These are phyloP conservation scores for Mesembrinibis cayennensis DNA, from an alignment of 2,113 vertebrate species.

Conservation along the genomic window DNA sequence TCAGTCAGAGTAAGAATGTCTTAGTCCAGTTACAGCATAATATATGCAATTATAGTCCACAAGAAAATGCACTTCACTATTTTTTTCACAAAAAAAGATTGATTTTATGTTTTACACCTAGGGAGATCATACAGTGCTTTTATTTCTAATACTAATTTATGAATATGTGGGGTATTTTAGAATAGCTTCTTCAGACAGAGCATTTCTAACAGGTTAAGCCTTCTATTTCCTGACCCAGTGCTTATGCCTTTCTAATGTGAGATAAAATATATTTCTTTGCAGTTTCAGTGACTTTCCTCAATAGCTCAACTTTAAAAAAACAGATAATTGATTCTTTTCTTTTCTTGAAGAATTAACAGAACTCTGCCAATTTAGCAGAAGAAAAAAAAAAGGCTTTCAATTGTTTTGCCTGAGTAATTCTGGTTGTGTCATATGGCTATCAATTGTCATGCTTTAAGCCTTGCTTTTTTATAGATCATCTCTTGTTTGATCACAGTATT, in stretches of 20 bases:
- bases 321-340: neutral
- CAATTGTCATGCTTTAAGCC: neutral
- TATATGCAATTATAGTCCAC: neutral
- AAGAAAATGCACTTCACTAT: neutral
- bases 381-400: neutral
- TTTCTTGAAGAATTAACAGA: neutral
- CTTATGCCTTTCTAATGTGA: neutral
- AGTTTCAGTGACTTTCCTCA: neutral
- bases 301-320: neutral
- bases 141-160: neutral
- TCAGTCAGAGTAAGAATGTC: neutral
- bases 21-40: neutral
- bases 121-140: neutral
- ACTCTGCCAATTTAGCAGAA: neutral
- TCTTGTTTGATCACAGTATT: neutral
- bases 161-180: neutral
- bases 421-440: neutral
- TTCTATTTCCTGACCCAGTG: neutral
- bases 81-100: neutral
- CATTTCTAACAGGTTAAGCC: neutral
- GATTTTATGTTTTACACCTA: neutral
- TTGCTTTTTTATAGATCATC: neutral
- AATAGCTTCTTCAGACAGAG: neutral
- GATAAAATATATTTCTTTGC: neutral
- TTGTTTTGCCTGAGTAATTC: neutral